Percentiles rank a stretch among this genome's conserved stretches.
These are phyloP conservation scores for Ochropleura leucogaster DNA, from an alignment of 2,888 invertebrate genomes.

Conservation along the genomic window DNA sequence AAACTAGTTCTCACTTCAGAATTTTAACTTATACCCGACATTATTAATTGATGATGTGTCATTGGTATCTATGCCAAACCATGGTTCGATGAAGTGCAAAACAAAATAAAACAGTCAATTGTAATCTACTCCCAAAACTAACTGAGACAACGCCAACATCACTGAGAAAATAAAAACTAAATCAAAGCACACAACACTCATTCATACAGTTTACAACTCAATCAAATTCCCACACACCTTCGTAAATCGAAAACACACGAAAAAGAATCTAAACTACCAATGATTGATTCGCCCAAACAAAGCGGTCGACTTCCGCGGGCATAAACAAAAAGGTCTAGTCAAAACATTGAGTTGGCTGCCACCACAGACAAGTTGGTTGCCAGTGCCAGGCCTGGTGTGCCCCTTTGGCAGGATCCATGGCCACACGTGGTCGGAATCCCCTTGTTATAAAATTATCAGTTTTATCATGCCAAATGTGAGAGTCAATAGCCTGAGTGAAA, in stretches of 20 bases:
- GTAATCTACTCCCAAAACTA: neutral
- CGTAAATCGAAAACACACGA: conserved; percentile 22
- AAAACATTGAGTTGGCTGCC: conserved; percentile 80
- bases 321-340: conserved; percentile 77
- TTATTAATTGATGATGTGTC: no score
- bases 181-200: conserved; percentile 16
- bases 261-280: conserved; percentile 50
- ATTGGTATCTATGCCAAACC: no score
- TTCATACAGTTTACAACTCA: conserved; percentile 42
- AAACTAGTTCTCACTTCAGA: no score
- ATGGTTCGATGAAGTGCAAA: no score
- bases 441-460: conserved; percentile 66
- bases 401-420: conserved; percentile 74
- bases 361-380: conserved; percentile 74
- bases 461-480: conserved; percentile 64
- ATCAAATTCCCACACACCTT: conserved; percentile 42
- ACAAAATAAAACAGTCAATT: no score
- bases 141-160: neutral
- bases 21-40: no score
- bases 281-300: conserved; percentile 51
- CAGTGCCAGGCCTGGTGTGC: conserved; percentile 80
- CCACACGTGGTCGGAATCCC: conserved; percentile 72
- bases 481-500: conserved; percentile 64
- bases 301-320: conserved; percentile 50
- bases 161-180: neutral